phyloP scores from a whole-genome alignment of 92 coral and sea anemone species.

The Palythoa caribaeorum region DNA sequence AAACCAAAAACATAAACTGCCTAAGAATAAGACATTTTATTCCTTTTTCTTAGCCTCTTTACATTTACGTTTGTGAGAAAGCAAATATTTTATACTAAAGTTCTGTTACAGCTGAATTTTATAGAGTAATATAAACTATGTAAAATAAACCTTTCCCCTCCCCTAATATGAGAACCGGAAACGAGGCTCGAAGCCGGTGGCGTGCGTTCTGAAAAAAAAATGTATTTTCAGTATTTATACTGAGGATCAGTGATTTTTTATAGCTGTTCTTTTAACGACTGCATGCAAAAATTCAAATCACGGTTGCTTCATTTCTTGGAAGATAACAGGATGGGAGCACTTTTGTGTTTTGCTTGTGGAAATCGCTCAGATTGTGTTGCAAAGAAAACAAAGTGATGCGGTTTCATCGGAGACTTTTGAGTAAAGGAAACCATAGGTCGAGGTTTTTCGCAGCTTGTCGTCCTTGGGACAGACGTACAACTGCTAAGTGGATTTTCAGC shows the following conservation, averaged over 20 bases:
- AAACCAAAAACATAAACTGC: not conserved
- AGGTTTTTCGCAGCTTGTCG: not conserved
- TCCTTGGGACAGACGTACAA: not conserved
- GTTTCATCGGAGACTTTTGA: not conserved
- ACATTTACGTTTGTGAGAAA: not conserved
- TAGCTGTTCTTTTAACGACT: not conserved
- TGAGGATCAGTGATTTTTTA: not conserved
- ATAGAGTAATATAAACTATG: not conserved
- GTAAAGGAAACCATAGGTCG: not conserved
- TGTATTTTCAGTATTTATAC: not conserved
- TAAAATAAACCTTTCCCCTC: not conserved
- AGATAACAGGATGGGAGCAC: not conserved
- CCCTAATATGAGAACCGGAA: slow-evolving; percentile 25
- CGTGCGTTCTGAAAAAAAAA: not conserved
- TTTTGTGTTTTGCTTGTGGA: not conserved
- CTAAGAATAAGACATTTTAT: not conserved
- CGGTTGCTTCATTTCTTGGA: not conserved
- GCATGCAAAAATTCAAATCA: not conserved
- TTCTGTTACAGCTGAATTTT: not conserved
- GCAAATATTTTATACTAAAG: not conserved
- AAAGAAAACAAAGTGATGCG: slow-evolving; percentile 1
- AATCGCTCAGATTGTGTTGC: not conserved
- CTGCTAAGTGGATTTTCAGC: slow-evolving; percentile 6
- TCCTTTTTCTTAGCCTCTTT: too few relatives aligned
- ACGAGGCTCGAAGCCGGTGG: slow-evolving; percentile 16